A percentile compares a stretch with the other conserved stretches of the same genome.
Conservation (phyloP, 1,140 invertebrate species). For the Rhyacophila brunnea region DNA sequence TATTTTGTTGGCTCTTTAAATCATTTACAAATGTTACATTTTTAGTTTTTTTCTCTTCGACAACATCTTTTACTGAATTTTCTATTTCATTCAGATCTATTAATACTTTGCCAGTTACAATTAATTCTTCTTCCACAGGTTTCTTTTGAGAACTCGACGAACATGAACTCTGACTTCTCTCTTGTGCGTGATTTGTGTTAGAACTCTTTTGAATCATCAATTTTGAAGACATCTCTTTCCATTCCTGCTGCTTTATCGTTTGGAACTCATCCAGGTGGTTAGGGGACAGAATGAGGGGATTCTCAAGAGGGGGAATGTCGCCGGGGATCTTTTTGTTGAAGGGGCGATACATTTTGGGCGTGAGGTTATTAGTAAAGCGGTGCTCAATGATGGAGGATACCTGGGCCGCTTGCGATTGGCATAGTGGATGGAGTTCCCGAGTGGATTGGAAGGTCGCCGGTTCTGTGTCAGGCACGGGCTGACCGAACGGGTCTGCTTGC, state of each 20-base stretch:
- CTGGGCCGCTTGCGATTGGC: constrained; percentile 5
- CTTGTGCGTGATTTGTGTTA: not conserved
- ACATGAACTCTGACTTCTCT: too few relatives aligned
- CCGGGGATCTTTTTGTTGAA: constrained; percentile 42
- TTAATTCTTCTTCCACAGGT: not conserved
- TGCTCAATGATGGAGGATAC: not conserved
- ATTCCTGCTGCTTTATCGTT: constrained; percentile 20
- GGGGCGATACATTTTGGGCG: constrained; percentile 40
- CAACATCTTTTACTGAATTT: constrained; percentile 38
- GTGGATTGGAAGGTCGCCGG: not conserved
- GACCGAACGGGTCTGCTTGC: constrained; percentile 4
- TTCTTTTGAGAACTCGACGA: not conserved
- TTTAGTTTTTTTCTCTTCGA: constrained; percentile 37
- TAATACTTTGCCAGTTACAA: constrained; percentile 25
- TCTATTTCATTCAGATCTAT: constrained; percentile 40
- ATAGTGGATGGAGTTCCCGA: not conserved
- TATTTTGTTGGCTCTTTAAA: too few relatives aligned
- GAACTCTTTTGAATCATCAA: not conserved
- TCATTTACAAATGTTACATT: too few relatives aligned
- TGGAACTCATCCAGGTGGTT: constrained; percentile 40
- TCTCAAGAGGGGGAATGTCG: constrained; percentile 41
- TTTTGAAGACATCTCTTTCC: constrained; percentile 17
- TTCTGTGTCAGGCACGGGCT: constrained; percentile 3
- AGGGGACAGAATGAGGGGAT: constrained; percentile 43
- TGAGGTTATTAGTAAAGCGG: constrained; percentile 2